phyloP scores from a whole-genome alignment of 2,113 vertebrate genomes.

The Microcebus griseorufus region DNA sequence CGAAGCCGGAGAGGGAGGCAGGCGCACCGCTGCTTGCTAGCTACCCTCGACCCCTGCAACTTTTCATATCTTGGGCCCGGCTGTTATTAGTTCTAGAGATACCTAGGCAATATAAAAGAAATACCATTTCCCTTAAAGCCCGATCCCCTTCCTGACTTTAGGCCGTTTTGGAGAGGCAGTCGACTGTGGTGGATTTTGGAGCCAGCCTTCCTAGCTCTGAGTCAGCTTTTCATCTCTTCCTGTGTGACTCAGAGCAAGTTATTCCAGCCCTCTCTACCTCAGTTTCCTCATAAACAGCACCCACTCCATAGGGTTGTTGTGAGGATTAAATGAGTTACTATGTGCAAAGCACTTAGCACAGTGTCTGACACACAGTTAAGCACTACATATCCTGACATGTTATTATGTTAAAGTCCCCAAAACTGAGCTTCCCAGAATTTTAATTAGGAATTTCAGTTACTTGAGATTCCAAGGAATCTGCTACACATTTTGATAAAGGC shows the following conservation, averaged over 20 bases:
- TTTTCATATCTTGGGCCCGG: no score
- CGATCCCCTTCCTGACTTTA: background rate
- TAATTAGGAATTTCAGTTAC: background rate
- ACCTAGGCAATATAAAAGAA: background rate
- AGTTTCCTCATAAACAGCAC: background rate
- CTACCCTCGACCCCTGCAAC: no score
- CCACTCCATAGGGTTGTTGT: background rate
- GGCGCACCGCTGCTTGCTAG: background rate
- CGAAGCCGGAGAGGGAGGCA: background rate
- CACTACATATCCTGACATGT: background rate
- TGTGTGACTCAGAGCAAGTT: background rate
- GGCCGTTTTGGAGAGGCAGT: background rate
- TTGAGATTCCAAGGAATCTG: background rate
- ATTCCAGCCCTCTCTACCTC: background rate
- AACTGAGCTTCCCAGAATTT: background rate
- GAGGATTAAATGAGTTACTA: background rate
- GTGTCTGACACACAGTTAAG: background rate
- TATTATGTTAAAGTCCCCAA: background rate
- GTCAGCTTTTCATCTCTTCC: background rate
- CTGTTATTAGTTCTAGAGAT: background rate
- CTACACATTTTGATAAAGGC: constrained; percentile 9
- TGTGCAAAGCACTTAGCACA: background rate
- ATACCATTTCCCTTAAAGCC: background rate
- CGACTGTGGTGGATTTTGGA: background rate
- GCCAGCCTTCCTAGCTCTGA: background rate